Conservation (phyloP, 2,797 vertebrate species). For the Sebastes minor region DNA sequence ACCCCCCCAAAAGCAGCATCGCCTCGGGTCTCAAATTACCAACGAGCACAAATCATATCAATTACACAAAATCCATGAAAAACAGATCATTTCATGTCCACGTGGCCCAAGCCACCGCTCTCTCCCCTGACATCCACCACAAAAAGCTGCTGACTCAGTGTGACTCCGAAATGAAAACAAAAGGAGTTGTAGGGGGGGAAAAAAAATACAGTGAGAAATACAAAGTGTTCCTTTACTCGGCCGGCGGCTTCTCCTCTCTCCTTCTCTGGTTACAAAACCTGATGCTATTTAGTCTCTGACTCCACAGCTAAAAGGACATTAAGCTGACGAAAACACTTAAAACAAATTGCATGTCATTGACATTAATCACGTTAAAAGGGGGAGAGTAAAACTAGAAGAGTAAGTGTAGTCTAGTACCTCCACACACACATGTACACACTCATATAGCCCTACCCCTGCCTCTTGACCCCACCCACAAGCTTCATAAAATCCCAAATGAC, state of each 20-base stretch:
- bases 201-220: constrained; percentile 43
- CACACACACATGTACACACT: not conserved
- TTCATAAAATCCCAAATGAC: constrained; percentile 28
- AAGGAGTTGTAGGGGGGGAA: constrained; percentile 35
- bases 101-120: constrained; percentile 48
- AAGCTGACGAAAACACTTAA: constrained; percentile 33
- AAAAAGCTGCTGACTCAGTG: constrained; percentile 76
- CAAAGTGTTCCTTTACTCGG: constrained; percentile 41
- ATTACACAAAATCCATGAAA: constrained; percentile 80
- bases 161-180: constrained; percentile 71
- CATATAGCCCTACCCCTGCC: not conserved
- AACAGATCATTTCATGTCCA: constrained; percentile 76
- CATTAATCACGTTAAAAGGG: constrained; percentile 29
- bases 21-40: constrained; percentile 67
- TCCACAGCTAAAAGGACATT: constrained; percentile 35
- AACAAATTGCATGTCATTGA: constrained; percentile 26
- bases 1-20: constrained; percentile 30
- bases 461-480: constrained; percentile 9
- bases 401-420: not conserved
- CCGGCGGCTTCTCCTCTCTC: constrained; percentile 28
- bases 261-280: constrained; percentile 49
- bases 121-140: constrained; percentile 40
- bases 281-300: constrained; percentile 32
- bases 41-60: constrained; percentile 75
- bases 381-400: constrained; percentile 21